Percentiles rank a stretch among this genome's conserved stretches.
phyloP scores from a whole-genome alignment of 2,888 invertebrate genomes.

The Ferrisia virgata region DNA sequence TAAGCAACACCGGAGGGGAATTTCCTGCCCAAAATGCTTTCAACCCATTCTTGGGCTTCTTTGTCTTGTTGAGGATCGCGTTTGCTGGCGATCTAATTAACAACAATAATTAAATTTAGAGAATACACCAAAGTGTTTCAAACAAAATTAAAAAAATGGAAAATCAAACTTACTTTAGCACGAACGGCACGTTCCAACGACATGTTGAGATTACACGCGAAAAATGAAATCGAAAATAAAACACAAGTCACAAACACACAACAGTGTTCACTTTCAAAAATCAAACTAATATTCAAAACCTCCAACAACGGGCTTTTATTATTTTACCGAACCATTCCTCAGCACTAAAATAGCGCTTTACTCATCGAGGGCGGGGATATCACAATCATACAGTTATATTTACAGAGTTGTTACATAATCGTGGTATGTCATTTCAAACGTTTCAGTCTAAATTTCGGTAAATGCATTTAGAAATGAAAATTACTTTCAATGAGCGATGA shows the following conservation, averaged over 20 bases:
- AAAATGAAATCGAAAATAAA: neutral
- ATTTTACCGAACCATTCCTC: slow-evolving; percentile 16
- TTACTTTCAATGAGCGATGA: neutral
- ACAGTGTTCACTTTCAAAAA: neutral
- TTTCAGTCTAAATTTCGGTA: neutral
- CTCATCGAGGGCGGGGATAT: slow-evolving; percentile 39
- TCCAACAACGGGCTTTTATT: slow-evolving; percentile 35
- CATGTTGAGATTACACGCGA: slow-evolving; percentile 57
- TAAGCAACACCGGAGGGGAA: slow-evolving; percentile 77
- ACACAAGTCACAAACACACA: slow-evolving; percentile 21
- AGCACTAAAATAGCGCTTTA: slow-evolving; percentile 37
- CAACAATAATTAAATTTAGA: slow-evolving; percentile 45
- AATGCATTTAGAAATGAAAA: neutral
- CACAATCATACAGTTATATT: slow-evolving; percentile 36
- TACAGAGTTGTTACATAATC: slow-evolving; percentile 36
- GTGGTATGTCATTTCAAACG: slow-evolving; percentile 29
- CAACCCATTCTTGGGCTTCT: slow-evolving; percentile 91
- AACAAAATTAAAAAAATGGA: neutral
- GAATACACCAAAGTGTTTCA: neutral
- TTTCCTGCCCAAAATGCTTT: slow-evolving; percentile 78
- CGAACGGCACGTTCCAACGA: slow-evolving; percentile 90
- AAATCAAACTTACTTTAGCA: slow-evolving; percentile 67
- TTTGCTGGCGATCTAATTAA: slow-evolving; percentile 72
- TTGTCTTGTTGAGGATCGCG: slow-evolving; percentile 77
- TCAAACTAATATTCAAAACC: slow-evolving; percentile 35